Evolutionary conservation across 1,140 invertebrate genomes (phyloP).

Genomic region (Zelostemma sp.): DNA sequence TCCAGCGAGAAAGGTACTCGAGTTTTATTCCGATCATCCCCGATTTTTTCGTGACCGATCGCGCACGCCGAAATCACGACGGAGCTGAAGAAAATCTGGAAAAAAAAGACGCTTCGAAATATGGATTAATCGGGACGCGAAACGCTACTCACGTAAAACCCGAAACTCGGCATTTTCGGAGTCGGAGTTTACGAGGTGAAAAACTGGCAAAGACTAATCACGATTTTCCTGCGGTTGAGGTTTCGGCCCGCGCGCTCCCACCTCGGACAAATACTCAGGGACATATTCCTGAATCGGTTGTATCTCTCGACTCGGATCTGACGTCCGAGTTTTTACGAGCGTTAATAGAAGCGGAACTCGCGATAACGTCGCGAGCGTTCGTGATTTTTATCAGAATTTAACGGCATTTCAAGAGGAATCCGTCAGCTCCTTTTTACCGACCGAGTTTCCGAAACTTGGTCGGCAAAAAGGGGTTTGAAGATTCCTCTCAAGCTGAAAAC

Average conservation of each 20-base stretch:
- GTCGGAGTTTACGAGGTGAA: conserved; percentile 25
- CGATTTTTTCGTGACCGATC: conserved; percentile 25
- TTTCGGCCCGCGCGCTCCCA: conserved; percentile 30
- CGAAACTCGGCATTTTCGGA: too few relatives aligned
- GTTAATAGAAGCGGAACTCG: neutral
- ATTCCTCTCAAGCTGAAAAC: too few relatives aligned
- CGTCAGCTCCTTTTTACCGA: too few relatives aligned
- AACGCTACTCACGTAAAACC: too few relatives aligned
- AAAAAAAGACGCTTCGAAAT: too few relatives aligned
- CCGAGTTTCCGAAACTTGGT: too few relatives aligned
- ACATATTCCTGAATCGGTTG: conserved; percentile 14
- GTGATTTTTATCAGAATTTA: too few relatives aligned
- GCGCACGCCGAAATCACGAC: conserved; percentile 11
- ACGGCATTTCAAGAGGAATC: too few relatives aligned
- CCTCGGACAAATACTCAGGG: conserved; percentile 21
- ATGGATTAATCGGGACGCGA: too few relatives aligned
- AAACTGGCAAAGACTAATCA: conserved; percentile 36
- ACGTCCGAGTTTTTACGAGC: conserved; percentile 1
- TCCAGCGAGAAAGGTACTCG: conserved; percentile 50
- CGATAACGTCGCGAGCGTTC: neutral
- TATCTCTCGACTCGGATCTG: neutral
- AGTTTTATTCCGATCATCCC: conserved; percentile 31
- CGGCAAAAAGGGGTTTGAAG: too few relatives aligned
- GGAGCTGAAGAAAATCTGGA: conserved; percentile 26
- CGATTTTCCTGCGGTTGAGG: conserved; percentile 26